Evolutionary conservation across 2,113 vertebrate genomes (phyloP), one percentile per base, ranked within the genome.

Genomic region (Nothoprocta pentlandii): DNA sequence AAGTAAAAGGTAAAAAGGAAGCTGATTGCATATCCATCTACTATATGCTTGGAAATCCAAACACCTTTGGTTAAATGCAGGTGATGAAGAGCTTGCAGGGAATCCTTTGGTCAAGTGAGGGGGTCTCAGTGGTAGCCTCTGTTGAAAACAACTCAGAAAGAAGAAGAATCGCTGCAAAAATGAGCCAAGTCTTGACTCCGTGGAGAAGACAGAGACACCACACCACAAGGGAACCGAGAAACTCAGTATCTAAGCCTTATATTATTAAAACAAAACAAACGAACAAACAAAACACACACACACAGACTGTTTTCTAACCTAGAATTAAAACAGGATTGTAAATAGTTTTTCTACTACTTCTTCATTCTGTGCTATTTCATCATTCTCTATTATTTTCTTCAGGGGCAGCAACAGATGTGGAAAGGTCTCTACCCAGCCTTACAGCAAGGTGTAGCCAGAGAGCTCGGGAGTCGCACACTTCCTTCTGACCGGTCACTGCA

Each of bases 201-300:
- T 13, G 42, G 42, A 44, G 42, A 44, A 44, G n/a, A 10, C 47
- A 62, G 80, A 82, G 25, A 74, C 11, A 69, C 2, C 9, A 23
- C 26, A 59, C 36, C 9, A 49, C 16, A 78, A 71, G 8, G 49
- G 56, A 94, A 83, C 49, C 59, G 79, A 83, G 63, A 87, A 91
- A 82, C 19, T 62, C 34, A 15, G 36, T 41, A 36, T 30, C 15
- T 28, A 17, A 81, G 13, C 7, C 5, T 30, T 11, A 28, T 2
- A 10, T 23, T 2, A 58, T 64, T 46, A 13, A n/a, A 41, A 61
- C 67, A 16, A 53, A 49, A 53, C 25, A 53, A 56, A 30, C 26
- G 44, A 69, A 46, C 0, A 21, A 3, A 1, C 21, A 14, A 12
- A 2, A 1, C 4, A 67, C 58, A 21, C 14, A 21, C 47, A 21